Evolutionary conservation across 2,113 vertebrate species (phyloP), one percentile per base, ranked within the genome.

Genomic region (Phalacrocorax aristotelis): DNA sequence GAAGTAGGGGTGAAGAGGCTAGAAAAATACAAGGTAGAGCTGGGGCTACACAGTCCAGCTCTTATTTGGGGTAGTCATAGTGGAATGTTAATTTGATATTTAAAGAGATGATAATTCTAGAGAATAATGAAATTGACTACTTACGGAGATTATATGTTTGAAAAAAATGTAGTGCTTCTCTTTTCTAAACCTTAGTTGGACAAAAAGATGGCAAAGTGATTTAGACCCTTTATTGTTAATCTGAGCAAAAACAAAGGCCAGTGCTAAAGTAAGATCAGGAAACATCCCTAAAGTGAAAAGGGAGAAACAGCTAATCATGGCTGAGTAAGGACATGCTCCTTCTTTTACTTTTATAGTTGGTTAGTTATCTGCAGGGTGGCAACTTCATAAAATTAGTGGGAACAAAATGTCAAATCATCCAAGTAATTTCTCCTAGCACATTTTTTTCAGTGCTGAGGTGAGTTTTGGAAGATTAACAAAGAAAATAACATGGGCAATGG

Each of bases 331-430:
- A 72, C 30, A 18, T 51, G 85, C 66, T 80, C 68, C 54, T 58
- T 51, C 65, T 87, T 92, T 93, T 74, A 26, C 61, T 88, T 76
- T 57, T 64, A 3, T 48, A 65, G 89, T 81, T 93, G 70, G 27
- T 52, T 95, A 72, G 75, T 97, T 97, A 91, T 97, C 92, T 97
- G 85, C 62, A 61, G 82, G 91, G 95, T 97, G 86, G 94, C 71
- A 66, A 51, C 70, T 5, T 49, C 66, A 30, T 34, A 64, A 72
- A 89, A 38, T 69, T 36, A 62, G 62, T 65, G 65, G 86, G 89
- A 95, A 90, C 61, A 95, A 95, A 96, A 93, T 86, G 75, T 77
- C 84, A 85, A 70, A 74, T 66, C 42, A 34, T 62, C 69, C 60
- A 70, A 83, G 38, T 74, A 52, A 79, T 88, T 97, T 94, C 17